phyloP scores from a whole-genome alignment of 2,113 vertebrate species.

The Charadrius vociferus region DNA sequence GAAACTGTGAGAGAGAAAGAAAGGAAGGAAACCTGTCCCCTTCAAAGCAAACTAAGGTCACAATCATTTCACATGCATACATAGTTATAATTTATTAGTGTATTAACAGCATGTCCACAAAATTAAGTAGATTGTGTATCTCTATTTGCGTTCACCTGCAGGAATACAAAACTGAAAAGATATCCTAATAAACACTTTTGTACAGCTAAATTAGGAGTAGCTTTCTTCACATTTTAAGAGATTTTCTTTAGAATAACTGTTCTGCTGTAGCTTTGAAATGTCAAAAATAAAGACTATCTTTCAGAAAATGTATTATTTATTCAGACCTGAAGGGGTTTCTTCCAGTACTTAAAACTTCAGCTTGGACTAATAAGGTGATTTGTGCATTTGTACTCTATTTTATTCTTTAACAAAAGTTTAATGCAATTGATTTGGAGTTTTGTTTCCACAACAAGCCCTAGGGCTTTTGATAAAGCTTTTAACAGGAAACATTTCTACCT shows the following conservation, averaged over 20 bases:
- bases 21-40: background rate
- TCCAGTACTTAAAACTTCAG: conserved; percentile 5
- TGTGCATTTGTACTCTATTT: conserved; percentile 27
- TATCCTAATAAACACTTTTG: background rate
- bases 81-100: background rate
- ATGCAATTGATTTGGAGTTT: conserved; percentile 18
- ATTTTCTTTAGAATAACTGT: background rate
- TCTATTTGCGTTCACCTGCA: background rate
- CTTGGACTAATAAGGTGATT: conserved; percentile 51
- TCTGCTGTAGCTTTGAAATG: background rate
- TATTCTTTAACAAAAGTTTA: conserved; percentile 34
- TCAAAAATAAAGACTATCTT: background rate
- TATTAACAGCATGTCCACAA: background rate
- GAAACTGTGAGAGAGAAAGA: background rate
- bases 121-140: background rate
- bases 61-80: background rate
- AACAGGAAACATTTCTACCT: conserved; percentile 24
- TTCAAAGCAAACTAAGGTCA: background rate
- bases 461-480: conserved; percentile 50
- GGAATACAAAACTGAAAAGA: background rate
- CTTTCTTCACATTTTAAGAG: background rate
- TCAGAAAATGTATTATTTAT: conserved; percentile 14
- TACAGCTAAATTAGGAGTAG: background rate
- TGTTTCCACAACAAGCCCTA: background rate
- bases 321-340: conserved; percentile 24